Base-by-base conservation (phyloP, 2,113 vertebrate species). In the Sinocyclocheilus anshuiensis region DNA sequence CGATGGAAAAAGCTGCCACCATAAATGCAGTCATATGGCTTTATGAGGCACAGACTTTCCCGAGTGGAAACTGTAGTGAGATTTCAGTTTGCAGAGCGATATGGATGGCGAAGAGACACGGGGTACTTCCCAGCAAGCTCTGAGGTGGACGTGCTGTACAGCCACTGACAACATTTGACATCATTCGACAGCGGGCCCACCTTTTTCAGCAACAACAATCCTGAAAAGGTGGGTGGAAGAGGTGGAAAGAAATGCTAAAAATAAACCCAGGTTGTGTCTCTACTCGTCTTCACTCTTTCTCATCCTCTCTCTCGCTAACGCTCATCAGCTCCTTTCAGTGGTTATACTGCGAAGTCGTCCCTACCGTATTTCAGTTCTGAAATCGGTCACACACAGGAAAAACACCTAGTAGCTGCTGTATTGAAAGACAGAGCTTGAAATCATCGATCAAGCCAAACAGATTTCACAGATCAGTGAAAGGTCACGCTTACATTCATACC, bases 341-440 rank as follows among this genome's bases (percentile, higher is more conserved):
- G 92, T 90, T 93, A 92, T 20, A 2, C 63, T 39, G n/a, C n/a
- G 24, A 69, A 65, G 15, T 83, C 65, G 24, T 71, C 65, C 65
- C 26, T 45, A 20, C 24, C 5, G 15, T 24, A 67, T 81, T 67
- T 81, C 45, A 55, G 6, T 83, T 55, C 65, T 83, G 65, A 83
- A n/a, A 69, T 83, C 65, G 36, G 65, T 83, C 81, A 55, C 45
- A 71, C 9, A 50, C 36, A 42, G 39, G 57, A 81, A 81, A 82
- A 29, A 55, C 24, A 22, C 24, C 45, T 22, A 12, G 12, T 29
- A 48, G 59, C 16, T 22, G 45, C 18, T 55, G 26, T 22, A 33
- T 8, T 29, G 24, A 69, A 53, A 69, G 24, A 53, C 45, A 7
- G 10, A 55, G 81, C 81, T 83, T 83, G 18, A 69, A 53, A 53